Conservation (phyloP, 2,797 vertebrate species). For the Numenius phaeopus region DNA sequence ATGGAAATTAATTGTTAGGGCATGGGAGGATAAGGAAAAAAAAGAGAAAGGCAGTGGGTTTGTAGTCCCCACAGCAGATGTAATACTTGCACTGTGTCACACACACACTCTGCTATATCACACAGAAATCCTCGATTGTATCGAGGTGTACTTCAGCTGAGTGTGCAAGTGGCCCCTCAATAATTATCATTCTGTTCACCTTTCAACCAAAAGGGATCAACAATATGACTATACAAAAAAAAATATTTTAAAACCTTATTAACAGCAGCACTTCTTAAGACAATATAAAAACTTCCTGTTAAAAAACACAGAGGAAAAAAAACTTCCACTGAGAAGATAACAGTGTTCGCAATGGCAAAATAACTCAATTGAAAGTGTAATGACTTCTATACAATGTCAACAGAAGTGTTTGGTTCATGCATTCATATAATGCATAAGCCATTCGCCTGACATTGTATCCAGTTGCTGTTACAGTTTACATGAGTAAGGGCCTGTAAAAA, state of each 20-base stretch:
- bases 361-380: conserved; percentile 50
- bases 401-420: conserved; percentile 20
- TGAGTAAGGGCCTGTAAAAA: conserved; percentile 38
- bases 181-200: background rate
- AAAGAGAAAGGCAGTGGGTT: background rate
- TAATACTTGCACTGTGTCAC: background rate
- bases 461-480: conserved; percentile 29
- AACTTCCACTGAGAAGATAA: background rate
- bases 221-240: background rate
- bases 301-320: background rate
- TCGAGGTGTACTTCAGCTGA: background rate
- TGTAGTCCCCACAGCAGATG: background rate
- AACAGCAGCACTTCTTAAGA: background rate
- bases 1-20: background rate
- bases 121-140: background rate
- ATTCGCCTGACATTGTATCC: conserved; percentile 6
- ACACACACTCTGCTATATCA: background rate
- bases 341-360: conserved; percentile 29
- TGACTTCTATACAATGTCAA: conserved; percentile 50
- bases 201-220: background rate
- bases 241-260: background rate
- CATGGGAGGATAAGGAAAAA: background rate
- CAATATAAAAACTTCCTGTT: background rate
- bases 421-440: conserved; percentile 48
- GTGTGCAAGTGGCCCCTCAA: background rate